Evolutionary conservation across 2,797 vertebrate genomes (phyloP), one percentile per base, ranked within the genome.

Genomic region (Netta rufina): DNA sequence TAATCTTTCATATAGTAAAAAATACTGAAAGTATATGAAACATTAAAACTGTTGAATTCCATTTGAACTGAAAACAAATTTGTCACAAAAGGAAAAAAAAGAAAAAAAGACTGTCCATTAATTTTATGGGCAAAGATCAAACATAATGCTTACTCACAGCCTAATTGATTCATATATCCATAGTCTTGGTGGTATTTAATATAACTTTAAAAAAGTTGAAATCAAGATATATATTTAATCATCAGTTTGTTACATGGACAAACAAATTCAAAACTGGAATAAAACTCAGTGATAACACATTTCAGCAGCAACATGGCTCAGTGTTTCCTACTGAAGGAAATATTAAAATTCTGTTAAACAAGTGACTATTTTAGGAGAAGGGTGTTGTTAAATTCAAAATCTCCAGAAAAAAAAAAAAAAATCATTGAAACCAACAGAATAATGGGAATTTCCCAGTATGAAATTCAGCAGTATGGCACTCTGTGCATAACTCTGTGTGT

Each of bases 111-210:
- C 15, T 86, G 4, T 18, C 10, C 11, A 11, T 32, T n/a, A 47
- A 38, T 9, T 33, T 30, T 38, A 6, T n/a, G 32, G 39, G 9
- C 10, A 85, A 24, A 70, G 3, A 58, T 74, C 24, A 54, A 30
- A 30, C 6, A 67, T 70, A 38, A 67, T 74, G 84, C 79, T 84
- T 53, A 28, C 62, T 85, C 62, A 73, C 78, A 95, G 25, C n/a
- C 36, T 57, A 64, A 76, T 64, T 84, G 51, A 91, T 94, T 65
- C 28, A 76, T 84, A 60, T 85, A 92, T 94, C 84, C 91, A 71
- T 78, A 84, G 81, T 89, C 28, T 91, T 21, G 69, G 32, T 58
- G 27, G 49, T 76, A 94, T 74, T 92, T 94, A 82, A 82, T 30
- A 90, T 49, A 93, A 87, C 2, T 84, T 89, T 51, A 51, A 66